Base-by-base conservation (phyloP, 23 tunicate genomes). In the Corella eumyota region DNA sequence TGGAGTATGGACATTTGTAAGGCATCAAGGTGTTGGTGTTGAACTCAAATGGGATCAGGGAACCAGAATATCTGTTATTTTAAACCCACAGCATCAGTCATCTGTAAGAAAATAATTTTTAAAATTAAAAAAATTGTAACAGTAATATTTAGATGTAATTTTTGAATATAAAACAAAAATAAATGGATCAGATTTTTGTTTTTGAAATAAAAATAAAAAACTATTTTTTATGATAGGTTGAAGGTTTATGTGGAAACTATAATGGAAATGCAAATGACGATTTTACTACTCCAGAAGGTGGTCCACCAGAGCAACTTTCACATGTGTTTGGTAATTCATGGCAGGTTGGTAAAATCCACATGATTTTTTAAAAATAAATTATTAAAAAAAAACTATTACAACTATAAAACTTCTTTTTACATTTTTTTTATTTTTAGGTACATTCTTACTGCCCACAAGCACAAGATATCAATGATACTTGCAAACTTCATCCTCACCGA, bases 221-320 rank as follows among this genome's bases (percentile, higher is more conserved):
- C n/a, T n/a, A n/a, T n/a, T n/a, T n/a, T n/a, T n/a, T n/a, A n/a
- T n/a, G n/a, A 15, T 11, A 53, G 62, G 73, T 67, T 54, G 73
- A 67, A 67, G 73, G 73, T 52, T 54, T 67, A 3, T 67, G 73
- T 54, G 73, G 73, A 0, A 67, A 67, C 62, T 52, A 36, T 29
- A 67, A 67, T 28, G 65, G 73, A 20, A 30, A 67, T 44, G 52
- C 53, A 30, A 67, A 67, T 35, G 73, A 67, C 54, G 73, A 67
- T 32, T 67, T 67, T 29, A 58, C 21, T 15, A 67, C 73, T 17
- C 73, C 73, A 6, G 73, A 54, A 67, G 32, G 62, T 13, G 73
- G 73, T 25, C 73, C 62, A 33, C 47, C 62, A 9, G 73, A 67
- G 54, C 45, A 53, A 35, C 25, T 24, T 25, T 44, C 73, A 33